These are phyloP conservation scores for Phocides pigmalion DNA, from an alignment of 1,140 invertebrate species.

Conservation along the genomic window DNA sequence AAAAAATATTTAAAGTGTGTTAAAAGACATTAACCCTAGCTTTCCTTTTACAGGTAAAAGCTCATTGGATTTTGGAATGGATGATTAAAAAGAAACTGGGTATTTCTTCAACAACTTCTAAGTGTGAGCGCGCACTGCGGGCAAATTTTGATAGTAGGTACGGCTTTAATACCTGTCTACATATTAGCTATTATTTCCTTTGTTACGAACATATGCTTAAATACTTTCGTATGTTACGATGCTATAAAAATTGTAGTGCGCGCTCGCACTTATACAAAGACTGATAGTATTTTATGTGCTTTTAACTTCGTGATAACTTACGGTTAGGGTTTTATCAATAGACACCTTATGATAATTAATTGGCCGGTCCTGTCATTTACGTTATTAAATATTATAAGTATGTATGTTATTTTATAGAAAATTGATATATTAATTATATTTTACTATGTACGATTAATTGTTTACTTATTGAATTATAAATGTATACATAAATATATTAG, in stretches of 20 bases:
- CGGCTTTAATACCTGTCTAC: no score
- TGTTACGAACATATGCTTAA: no score
- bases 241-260: not conserved
- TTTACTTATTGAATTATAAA: constrained; percentile 26
- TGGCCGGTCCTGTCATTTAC: constrained; percentile 37
- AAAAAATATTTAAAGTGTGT: not conserved
- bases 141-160: no score
- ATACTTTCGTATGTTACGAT: no score
- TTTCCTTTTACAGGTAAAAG: constrained; percentile 56
- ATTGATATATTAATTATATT: constrained; percentile 3
- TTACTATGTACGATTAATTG: not conserved
- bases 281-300: constrained; percentile 72
- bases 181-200: no score
- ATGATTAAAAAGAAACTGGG: constrained; percentile 41
- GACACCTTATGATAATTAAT: constrained; percentile 26
- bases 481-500: constrained; percentile 25
- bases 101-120: constrained; percentile 45
- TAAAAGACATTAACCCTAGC: not conserved
- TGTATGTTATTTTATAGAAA: not conserved
- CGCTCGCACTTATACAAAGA: constrained; percentile 52
- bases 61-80: constrained; percentile 35
- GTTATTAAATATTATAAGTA: constrained; percentile 9
- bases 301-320: constrained; percentile 57
- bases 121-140: constrained; percentile 5
- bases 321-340: constrained; percentile 48